These are phyloP conservation scores for Orestias chungarensis DNA, from an alignment of 2,797 vertebrate species.

Conservation along the genomic window DNA sequence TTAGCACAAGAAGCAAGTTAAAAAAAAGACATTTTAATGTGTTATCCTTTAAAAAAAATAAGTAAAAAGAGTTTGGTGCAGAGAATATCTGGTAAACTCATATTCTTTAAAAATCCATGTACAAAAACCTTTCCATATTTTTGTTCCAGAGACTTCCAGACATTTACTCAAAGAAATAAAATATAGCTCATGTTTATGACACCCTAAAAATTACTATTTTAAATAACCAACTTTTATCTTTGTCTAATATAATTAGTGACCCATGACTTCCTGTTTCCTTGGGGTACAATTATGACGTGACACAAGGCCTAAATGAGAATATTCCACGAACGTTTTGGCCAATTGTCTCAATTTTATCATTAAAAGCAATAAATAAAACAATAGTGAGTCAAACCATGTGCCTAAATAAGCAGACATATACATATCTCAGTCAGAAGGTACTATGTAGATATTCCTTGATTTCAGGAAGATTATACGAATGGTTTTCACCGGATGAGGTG, in stretches of 20 bases:
- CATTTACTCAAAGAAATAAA: neutral
- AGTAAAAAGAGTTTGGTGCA: neutral
- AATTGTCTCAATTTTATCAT: neutral
- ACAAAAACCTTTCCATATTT: too few relatives aligned
- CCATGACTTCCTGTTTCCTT: too few relatives aligned
- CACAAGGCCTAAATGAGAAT: neutral
- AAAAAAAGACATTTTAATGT: neutral
- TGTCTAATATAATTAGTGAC: too few relatives aligned
- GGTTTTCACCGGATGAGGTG: slow-evolving; percentile 2
- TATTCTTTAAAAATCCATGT: neutral
- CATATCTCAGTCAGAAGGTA: neutral
- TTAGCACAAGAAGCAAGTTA: neutral
- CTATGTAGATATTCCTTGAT: neutral
- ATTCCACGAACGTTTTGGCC: neutral
- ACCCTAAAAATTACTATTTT: too few relatives aligned
- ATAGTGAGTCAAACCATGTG: neutral
- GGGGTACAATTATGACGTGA: neutral
- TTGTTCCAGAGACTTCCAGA: neutral
- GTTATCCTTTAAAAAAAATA: neutral
- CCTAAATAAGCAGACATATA: neutral
- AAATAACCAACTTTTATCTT: too few relatives aligned
- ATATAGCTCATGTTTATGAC: too few relatives aligned
- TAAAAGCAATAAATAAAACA: neutral
- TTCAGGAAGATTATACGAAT: neutral
- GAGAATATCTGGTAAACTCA: neutral